A percentile compares a stretch with the other conserved stretches of the same genome.
Evolutionary conservation across 92 coral and sea anemone genomes (phyloP).

Genomic region (Ricordea florida): DNA sequence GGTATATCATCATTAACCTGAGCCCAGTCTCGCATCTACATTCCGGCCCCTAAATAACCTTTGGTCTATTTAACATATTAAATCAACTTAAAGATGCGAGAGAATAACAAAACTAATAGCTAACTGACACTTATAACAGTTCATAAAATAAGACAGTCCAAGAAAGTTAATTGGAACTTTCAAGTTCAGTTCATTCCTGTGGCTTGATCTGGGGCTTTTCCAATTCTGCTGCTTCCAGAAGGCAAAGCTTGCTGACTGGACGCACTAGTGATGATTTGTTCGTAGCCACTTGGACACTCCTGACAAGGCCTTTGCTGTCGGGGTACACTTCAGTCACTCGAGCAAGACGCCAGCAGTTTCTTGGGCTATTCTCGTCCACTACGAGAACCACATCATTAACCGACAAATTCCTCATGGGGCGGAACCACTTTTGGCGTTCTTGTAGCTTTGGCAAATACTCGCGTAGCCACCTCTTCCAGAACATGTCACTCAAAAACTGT

Average conservation of each 20-base stretch:
- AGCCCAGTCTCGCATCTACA: no score
- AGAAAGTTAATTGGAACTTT: no score
- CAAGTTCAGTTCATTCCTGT: no score
- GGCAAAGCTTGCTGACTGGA: conserved; percentile 3
- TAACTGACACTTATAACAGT: no score
- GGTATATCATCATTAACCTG: no score
- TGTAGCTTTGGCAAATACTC: conserved; percentile 31
- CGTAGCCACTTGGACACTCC: background rate
- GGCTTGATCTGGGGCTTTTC: no score
- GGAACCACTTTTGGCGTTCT: conserved; percentile 16
- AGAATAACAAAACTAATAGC: no score
- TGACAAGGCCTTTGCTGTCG: background rate
- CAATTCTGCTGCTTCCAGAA: conserved; percentile 13
- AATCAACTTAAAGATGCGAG: no score
- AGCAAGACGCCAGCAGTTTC: conserved; percentile 23
- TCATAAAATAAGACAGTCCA: no score
- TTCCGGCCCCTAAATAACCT: no score
- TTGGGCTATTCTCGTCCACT: background rate
- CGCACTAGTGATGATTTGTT: background rate
- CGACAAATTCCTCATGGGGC: conserved; percentile 13
- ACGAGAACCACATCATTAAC: conserved; percentile 21
- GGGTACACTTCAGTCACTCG: conserved; percentile 13
- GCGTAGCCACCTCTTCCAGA: conserved; percentile 28
- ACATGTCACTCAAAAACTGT: background rate
- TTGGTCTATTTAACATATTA: no score